Evolutionary conservation across 2,113 vertebrate species (phyloP).

Genomic region (Hirundichthys speculiger): DNA sequence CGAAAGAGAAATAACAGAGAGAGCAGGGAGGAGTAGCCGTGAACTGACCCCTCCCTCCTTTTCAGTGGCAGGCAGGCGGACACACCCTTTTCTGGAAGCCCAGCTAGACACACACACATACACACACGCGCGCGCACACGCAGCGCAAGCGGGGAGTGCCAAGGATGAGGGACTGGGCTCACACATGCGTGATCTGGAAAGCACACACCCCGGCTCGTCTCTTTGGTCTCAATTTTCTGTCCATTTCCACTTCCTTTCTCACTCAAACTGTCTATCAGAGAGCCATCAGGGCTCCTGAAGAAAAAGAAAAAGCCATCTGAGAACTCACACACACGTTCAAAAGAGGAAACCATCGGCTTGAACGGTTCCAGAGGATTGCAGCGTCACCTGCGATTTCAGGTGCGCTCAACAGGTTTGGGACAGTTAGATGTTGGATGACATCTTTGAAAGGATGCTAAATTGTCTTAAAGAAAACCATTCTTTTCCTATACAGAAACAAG

Average conservation of each 20-base stretch:
- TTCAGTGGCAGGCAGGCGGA: conserved; percentile 72
- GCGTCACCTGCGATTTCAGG: too few species aligned
- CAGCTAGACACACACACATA: conserved; percentile 34
- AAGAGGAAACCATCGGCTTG: too few species aligned
- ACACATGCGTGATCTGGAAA: conserved; percentile 19
- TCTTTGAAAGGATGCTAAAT: too few species aligned
- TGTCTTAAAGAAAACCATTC: too few species aligned
- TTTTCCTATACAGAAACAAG: too few species aligned
- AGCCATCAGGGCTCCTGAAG: neutral
- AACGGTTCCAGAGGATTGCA: too few species aligned
- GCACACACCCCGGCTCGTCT: conserved; percentile 41
- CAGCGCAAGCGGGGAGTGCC: conserved; percentile 47
- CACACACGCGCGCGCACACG: conserved; percentile 25
- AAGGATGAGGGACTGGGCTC: conserved; percentile 35
- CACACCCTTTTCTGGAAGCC: conserved; percentile 82
- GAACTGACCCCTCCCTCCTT: conserved; percentile 78
- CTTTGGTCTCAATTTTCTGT: conserved; percentile 30
- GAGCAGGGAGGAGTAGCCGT: conserved; percentile 72
- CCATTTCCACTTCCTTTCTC: conserved; percentile 8
- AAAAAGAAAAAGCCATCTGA: neutral
- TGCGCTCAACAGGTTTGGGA: too few species aligned
- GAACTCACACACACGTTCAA: neutral
- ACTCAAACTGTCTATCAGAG: neutral
- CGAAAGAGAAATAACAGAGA: conserved; percentile 65
- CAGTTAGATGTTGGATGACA: too few species aligned